Conservation (phyloP, 2,797 vertebrate genomes). For the Prionace glauca region DNA sequence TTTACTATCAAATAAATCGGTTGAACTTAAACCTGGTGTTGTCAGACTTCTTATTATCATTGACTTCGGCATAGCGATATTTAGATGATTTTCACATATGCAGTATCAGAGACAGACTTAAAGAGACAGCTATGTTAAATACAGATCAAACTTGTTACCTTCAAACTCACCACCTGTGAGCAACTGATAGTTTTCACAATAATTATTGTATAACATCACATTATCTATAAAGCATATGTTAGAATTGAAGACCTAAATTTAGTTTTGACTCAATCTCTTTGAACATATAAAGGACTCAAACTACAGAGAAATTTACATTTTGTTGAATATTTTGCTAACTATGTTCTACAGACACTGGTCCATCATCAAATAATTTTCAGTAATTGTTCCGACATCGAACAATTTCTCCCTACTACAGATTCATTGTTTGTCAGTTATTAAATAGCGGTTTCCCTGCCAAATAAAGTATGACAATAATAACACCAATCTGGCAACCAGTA, state of each 20-base stretch:
- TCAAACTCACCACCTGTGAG: background rate
- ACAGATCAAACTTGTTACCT: background rate
- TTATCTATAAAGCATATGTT: background rate
- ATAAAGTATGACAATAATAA: background rate
- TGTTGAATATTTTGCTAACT: background rate
- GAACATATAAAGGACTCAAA: background rate
- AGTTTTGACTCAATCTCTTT: background rate
- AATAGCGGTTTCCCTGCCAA: background rate
- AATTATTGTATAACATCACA: background rate
- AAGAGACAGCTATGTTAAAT: background rate
- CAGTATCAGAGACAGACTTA: background rate
- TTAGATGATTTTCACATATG: background rate
- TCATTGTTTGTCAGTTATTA: conserved; percentile 22
- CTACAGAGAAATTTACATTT: background rate
- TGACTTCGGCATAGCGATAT: background rate
- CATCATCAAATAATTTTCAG: background rate
- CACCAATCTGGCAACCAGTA: background rate
- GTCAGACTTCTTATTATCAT: background rate
- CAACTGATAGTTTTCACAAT: background rate
- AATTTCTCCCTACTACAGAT: background rate
- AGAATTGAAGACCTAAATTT: background rate
- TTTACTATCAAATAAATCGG: too few species aligned
- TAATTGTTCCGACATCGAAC: background rate
- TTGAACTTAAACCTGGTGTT: too few species aligned
- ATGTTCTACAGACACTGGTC: background rate